Percentiles rank a stretch among this genome's conserved stretches.
Conservation (phyloP, 2,113 vertebrate genomes). For the Platysteira castanea region DNA sequence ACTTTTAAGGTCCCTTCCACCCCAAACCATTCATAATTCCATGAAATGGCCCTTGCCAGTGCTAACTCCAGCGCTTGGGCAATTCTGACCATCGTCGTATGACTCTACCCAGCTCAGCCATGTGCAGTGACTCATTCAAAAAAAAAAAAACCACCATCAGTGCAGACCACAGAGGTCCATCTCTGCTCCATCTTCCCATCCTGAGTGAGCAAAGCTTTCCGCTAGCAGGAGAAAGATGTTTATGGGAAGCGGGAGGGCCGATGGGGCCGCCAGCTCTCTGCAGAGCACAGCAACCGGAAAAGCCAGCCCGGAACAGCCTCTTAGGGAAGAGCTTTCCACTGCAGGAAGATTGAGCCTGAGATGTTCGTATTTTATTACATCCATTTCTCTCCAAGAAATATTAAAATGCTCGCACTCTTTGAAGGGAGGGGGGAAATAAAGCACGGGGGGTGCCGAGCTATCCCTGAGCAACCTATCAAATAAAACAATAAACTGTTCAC, state of each 20-base stretch:
- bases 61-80: background rate
- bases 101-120: background rate
- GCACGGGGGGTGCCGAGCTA: background rate
- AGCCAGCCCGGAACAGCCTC: background rate
- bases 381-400: constrained; percentile 57
- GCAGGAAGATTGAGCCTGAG: background rate
- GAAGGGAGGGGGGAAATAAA: background rate
- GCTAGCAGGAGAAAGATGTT: background rate
- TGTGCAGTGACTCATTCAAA: background rate
- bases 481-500: constrained; percentile 42
- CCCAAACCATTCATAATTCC: background rate
- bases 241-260: background rate
- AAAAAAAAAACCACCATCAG: background rate
- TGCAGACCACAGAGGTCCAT: background rate
- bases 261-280: background rate
- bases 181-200: background rate
- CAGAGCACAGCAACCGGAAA: background rate
- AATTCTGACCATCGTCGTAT: background rate
- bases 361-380: constrained; percentile 48
- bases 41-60: background rate
- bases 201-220: background rate
- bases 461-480: constrained; percentile 45
- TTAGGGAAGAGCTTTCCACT: background rate
- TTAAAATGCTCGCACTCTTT: constrained; percentile 14
- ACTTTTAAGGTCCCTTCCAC: rapidly evolving